Evolutionary conservation across 2,888 invertebrate species (phyloP).

Genomic region (Amblyjoppa fuscipennis): DNA sequence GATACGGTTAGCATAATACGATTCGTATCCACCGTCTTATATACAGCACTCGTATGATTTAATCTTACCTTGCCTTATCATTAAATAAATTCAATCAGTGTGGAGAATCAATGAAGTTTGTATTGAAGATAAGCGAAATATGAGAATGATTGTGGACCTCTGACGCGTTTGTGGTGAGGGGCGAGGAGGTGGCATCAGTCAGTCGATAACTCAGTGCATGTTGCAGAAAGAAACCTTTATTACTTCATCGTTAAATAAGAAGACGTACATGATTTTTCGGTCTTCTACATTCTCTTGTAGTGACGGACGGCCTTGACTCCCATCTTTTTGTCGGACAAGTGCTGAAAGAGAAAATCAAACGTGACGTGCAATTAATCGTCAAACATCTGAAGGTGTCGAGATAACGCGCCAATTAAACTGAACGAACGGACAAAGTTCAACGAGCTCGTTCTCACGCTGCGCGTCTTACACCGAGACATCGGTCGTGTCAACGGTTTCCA

Average conservation of each 20-base stretch:
- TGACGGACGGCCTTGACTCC: constrained; percentile 77
- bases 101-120: constrained; percentile 68
- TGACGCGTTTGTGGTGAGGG: neutral
- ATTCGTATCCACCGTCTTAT: constrained; percentile 75
- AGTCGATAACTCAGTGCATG: neutral
- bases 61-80: constrained; percentile 82
- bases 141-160: constrained; percentile 4
- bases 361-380: neutral
- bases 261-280: constrained; percentile 14
- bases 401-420: neutral
- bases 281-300: constrained; percentile 80
- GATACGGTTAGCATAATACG: constrained; percentile 61
- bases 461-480: neutral
- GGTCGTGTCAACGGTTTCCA: constrained; percentile 23
- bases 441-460: neutral
- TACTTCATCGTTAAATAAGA: constrained; percentile 44
- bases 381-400: neutral
- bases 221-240: constrained; percentile 49
- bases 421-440: neutral
- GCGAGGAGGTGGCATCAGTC: neutral
- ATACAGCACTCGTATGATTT: constrained; percentile 84
- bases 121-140: constrained; percentile 26
- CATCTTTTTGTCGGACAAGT: constrained; percentile 75
- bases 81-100: constrained; percentile 79
- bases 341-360: constrained; percentile 68